A percentile compares a stretch with the other conserved stretches of the same genome.
Conservation (phyloP, 2,113 vertebrate genomes). For the Alectura lathami region DNA sequence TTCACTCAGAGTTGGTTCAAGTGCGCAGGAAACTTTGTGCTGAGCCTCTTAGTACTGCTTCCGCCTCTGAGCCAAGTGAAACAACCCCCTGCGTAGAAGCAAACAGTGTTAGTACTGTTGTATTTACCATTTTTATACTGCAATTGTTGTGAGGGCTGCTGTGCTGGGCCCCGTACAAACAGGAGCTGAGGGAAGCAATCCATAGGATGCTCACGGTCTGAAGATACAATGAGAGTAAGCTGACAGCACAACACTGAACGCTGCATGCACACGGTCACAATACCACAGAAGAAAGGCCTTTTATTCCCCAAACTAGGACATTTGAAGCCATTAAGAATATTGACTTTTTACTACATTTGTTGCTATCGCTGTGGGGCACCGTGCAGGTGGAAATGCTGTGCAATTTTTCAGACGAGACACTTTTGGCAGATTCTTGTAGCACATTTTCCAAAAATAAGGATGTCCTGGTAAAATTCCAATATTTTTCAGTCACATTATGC, state of each 20-base stretch:
- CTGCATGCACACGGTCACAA: neutral
- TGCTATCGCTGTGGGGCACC: neutral
- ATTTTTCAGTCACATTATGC: neutral
- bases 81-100: neutral
- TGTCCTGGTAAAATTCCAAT: neutral
- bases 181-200: neutral
- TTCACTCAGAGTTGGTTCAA: neutral
- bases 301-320: neutral
- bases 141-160: neutral
- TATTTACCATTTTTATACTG: neutral
- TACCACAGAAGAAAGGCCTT: neutral
- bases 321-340: neutral
- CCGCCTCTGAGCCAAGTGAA: neutral
- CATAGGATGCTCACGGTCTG: neutral
- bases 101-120: neutral
- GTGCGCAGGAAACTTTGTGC: neutral
- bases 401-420: constrained; percentile 25
- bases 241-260: neutral
- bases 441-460: constrained; percentile 5
- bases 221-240: neutral
- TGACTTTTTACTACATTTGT: neutral
- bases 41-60: neutral
- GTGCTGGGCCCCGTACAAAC: neutral
- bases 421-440: neutral
- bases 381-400: neutral